Evolutionary conservation across 2,113 vertebrate genomes (phyloP).

Genomic region (Eulemur macaco): DNA sequence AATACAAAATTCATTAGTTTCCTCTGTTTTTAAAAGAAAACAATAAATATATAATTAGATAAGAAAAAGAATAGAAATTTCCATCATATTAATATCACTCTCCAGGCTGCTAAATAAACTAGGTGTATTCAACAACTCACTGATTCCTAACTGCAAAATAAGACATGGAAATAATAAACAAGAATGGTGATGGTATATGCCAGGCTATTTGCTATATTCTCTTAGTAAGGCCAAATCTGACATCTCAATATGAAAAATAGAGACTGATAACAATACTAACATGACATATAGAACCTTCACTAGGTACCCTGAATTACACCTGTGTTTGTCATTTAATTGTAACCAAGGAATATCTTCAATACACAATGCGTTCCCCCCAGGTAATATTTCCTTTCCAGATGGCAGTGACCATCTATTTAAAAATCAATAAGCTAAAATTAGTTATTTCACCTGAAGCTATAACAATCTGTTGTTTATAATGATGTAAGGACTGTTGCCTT

Average conservation of each 20-base stretch:
- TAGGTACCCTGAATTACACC: background rate
- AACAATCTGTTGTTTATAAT: slow-evolving; percentile 34
- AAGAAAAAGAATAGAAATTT: background rate
- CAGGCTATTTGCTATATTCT: background rate
- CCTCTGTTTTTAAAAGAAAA: background rate
- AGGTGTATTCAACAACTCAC: background rate
- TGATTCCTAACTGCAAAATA: background rate
- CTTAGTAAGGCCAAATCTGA: background rate
- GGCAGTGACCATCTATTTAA: background rate
- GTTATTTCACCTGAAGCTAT: slow-evolving; percentile 61
- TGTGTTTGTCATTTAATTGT: background rate
- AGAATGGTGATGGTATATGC: background rate
- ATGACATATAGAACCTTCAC: background rate
- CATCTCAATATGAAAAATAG: background rate
- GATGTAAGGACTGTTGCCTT: background rate
- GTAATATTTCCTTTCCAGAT: slow-evolving; percentile 66
- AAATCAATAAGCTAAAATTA: slow-evolving; percentile 47
- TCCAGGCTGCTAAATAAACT: background rate
- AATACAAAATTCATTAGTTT: background rate
- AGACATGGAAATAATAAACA: background rate
- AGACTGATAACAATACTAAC: background rate
- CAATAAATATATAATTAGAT: background rate
- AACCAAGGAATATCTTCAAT: background rate
- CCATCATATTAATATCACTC: background rate
- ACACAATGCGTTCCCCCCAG: background rate